A percentile compares a stretch with the other conserved stretches of the same genome.
phyloP scores from a whole-genome alignment of 2,888 invertebrate genomes.

The Pheosia gnoma region DNA sequence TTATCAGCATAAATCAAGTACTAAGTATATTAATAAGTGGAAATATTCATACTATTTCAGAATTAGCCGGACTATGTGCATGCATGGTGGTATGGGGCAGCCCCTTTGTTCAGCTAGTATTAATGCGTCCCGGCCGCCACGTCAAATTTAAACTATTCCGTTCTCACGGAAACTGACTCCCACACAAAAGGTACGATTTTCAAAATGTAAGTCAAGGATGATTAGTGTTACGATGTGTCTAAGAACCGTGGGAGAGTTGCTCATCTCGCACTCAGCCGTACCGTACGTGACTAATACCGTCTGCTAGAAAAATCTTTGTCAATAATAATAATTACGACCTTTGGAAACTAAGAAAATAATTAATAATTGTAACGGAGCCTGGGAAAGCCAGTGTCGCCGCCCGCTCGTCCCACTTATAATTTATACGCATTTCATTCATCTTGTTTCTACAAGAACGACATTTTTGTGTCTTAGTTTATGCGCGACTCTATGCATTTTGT shows the following conservation, averaged over 20 bases:
- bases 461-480: slow-evolving; percentile 51
- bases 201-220: slow-evolving; percentile 80
- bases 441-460: slow-evolving; percentile 49
- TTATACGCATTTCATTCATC: slow-evolving; percentile 62
- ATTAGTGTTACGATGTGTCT: slow-evolving; percentile 66
- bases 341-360: slow-evolving; percentile 49
- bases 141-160: slow-evolving; percentile 65
- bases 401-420: slow-evolving; percentile 33
- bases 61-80: slow-evolving; percentile 19
- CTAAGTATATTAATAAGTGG: slow-evolving; percentile 26
- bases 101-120: slow-evolving; percentile 48
- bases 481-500: slow-evolving; percentile 50
- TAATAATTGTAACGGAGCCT: slow-evolving; percentile 45
- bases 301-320: slow-evolving; percentile 50
- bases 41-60: slow-evolving; percentile 17
- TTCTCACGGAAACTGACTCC: slow-evolving; percentile 77
- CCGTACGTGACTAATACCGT: slow-evolving; percentile 51
- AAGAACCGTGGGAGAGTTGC: slow-evolving; percentile 73
- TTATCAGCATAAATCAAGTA: slow-evolving; percentile 32
- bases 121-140: slow-evolving; percentile 52
- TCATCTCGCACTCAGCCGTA: slow-evolving; percentile 51
- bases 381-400: slow-evolving; percentile 48
- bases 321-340: slow-evolving; percentile 55
- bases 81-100: background rate
- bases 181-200: slow-evolving; percentile 79